phyloP scores from a whole-genome alignment of 2,113 vertebrate species.

The Mesoclemmys tuberculata region DNA sequence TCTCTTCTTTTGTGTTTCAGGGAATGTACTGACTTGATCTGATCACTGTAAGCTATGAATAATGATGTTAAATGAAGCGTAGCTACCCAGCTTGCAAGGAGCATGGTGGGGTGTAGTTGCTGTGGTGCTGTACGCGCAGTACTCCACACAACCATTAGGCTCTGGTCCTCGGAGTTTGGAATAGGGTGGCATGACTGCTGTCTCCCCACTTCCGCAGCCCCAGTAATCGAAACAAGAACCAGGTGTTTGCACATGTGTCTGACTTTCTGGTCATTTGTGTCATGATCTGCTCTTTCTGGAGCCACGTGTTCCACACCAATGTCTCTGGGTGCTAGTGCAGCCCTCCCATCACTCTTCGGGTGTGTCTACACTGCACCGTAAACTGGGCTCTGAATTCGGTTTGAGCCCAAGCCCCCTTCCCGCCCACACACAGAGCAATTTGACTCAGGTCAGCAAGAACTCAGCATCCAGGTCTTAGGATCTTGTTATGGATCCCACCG shows the following conservation, averaged over 20 bases:
- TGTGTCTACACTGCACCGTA: too few species aligned
- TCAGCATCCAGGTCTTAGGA: too few species aligned
- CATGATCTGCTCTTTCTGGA: accelerated
- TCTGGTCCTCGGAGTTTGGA: neutral
- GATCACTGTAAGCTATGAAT: neutral
- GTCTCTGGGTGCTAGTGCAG: too few species aligned
- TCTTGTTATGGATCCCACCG: too few species aligned
- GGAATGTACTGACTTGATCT: neutral
- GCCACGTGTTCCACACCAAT: too few species aligned
- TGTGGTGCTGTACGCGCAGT: accelerated
- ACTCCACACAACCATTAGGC: neutral
- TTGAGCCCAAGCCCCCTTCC: too few species aligned
- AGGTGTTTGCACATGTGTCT: too few species aligned
- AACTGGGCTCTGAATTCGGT: too few species aligned
- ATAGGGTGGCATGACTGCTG: accelerated
- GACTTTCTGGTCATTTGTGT: neutral
- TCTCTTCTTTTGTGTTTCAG: neutral
- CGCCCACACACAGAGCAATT: too few species aligned
- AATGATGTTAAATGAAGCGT: neutral
- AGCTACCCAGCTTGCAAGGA: accelerated
- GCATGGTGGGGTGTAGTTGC: accelerated
- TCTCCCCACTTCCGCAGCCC: neutral
- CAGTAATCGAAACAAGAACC: neutral
- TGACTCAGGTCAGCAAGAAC: too few species aligned
- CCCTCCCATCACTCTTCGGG: too few species aligned